Percentiles rank a stretch among this genome's conserved stretches.
Conservation (phyloP, 2,113 vertebrate species). For the Albula goreensis region DNA sequence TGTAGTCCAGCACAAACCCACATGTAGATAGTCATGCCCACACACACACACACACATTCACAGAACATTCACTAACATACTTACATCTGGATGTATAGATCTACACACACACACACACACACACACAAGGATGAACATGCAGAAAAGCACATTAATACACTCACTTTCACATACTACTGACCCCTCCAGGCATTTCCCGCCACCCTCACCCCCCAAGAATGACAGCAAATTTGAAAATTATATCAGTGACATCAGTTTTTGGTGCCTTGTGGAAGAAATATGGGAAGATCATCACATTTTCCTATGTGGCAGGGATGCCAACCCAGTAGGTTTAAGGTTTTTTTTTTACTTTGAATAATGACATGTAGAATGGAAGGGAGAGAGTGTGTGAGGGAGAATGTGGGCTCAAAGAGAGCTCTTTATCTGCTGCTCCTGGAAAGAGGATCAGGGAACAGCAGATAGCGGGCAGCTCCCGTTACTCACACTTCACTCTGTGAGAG, state of each 20-base stretch:
- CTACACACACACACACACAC: not conserved
- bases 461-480: not conserved
- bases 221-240: too few relatives aligned
- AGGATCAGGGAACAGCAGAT: not conserved
- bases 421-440: not conserved
- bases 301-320: too few relatives aligned
- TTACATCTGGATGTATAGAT: not conserved
- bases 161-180: too few relatives aligned
- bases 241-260: too few relatives aligned
- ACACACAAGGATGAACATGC: not conserved
- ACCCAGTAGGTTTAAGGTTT: not conserved
- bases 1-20: slow-evolving; percentile 22
- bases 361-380: not conserved
- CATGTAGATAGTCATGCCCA: not conserved
- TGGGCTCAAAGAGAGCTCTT: not conserved
- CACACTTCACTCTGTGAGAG: not conserved
- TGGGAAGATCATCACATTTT: too few relatives aligned
- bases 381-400: not conserved
- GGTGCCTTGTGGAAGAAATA: too few relatives aligned
- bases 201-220: too few relatives aligned
- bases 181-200: too few relatives aligned
- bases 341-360: not conserved
- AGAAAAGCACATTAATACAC: not conserved
- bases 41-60: not conserved
- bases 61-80: not conserved